Conservation (phyloP, 1,140 invertebrate species). For the Nylanderia fulva region DNA sequence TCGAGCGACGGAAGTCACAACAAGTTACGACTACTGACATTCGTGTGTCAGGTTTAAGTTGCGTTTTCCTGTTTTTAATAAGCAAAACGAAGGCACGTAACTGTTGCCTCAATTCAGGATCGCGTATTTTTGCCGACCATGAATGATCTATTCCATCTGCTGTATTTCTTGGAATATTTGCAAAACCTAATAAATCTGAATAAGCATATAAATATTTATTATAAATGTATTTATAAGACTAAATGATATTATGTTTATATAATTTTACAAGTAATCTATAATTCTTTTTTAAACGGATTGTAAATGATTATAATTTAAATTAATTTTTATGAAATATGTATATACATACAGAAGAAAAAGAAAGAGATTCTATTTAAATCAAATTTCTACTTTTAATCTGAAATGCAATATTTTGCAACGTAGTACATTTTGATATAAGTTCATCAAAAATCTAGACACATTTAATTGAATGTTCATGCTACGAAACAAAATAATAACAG, state of each 20-base stretch:
- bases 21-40: constrained; percentile 8
- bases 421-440: background rate
- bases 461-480: constrained; percentile 4
- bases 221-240: background rate
- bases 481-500: constrained; percentile 2
- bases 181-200: background rate
- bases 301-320: background rate
- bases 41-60: constrained; percentile 21
- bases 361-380: background rate
- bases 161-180: background rate
- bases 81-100: background rate
- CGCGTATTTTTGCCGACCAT: background rate
- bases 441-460: background rate
- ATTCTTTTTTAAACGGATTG: background rate
- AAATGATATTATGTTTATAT: background rate
- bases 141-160: background rate
- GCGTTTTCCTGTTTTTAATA: background rate
- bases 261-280: background rate
- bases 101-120: constrained; percentile 11
- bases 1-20: constrained; percentile 62
- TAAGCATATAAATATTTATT: background rate
- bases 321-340: background rate
- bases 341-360: too few relatives aligned
- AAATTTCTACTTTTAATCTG: background rate
- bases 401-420: background rate